Percentiles rank a stretch among this genome's conserved stretches.
Conservation (phyloP, 2,797 vertebrate species). For the Lepus oiostolus region DNA sequence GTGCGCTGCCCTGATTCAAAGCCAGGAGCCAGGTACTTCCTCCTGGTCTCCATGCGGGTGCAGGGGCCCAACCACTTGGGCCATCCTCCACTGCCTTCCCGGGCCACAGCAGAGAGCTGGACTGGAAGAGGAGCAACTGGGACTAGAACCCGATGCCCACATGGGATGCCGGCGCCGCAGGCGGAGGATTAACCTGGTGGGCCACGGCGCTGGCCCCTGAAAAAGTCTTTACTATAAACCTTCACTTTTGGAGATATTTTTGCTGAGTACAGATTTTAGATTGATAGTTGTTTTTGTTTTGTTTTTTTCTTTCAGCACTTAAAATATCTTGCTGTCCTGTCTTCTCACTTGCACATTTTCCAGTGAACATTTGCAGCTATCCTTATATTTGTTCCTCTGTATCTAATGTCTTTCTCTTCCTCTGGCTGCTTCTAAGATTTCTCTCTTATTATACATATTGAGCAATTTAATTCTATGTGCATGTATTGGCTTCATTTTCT, state of each 20-base stretch:
- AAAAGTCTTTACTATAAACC: neutral
- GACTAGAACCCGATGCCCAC: no score
- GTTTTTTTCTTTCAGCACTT: neutral
- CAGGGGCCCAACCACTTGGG: no score
- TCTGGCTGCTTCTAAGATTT: neutral
- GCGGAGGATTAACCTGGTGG: no score
- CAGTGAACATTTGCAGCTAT: neutral
- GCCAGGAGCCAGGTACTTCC: no score
- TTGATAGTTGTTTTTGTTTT: neutral
- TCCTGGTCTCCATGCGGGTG: no score
- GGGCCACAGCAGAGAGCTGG: no score
- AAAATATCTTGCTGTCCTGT: conserved; percentile 2
- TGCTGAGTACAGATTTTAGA: conserved; percentile 19
- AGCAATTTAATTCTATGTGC: neutral
- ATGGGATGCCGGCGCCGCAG: no score
- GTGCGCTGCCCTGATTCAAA: no score
- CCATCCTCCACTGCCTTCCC: no score
- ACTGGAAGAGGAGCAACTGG: no score
- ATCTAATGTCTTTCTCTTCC: neutral
- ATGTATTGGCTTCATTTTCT: neutral
- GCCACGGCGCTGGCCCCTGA: no score
- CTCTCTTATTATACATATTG: neutral
- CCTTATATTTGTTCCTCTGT: conserved; percentile 2
- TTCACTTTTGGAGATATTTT: neutral
- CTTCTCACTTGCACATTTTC: neutral